Evolutionary conservation across 2,113 vertebrate species (phyloP), one percentile per base, ranked within the genome.

Genomic region (Cryptomyrus ogoouensis): DNA sequence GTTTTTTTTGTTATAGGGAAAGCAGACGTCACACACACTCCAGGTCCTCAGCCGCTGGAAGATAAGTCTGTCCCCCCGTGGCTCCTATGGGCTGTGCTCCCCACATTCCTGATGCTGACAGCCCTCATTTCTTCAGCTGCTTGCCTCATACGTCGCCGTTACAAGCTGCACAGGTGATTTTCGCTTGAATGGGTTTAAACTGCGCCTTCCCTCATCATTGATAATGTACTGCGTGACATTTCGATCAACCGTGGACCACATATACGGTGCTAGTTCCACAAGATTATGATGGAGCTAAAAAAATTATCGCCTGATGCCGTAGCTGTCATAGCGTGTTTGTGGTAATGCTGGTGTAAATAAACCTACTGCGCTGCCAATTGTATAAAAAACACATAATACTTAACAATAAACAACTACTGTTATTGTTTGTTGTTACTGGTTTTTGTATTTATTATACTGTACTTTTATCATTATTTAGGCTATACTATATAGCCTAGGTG

Each of bases 91-190:
- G 86, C 90, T n/a, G 47, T 91, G 83, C 12, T 94, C 24, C 42
- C 91, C 19, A 92, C 88, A 8, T 4, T 12, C 39, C 58, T 94
- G 35, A 19, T 94, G 47, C 89, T 94, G 6, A 0, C 92, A 3
- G 80, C 88, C 84, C n/a, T 94, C 0, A 47, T 94, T 66, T 13
- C 86, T 19, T 4, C 74, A 2, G 53, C 4, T 3, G 44, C 92
- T 13, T 92, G 74, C 62, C 1, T 35, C 80, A 19, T 89, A 24
- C 52, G 86, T 0, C n/a, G 0, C 6, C 90, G 84, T 24, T 85
- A 91, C 91, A 89, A 17, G 3, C 93, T 91, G 88, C 92, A 87
- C 86, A 91, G 93, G 95, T 94, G 88, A 89, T 91, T 56, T 15
- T 47, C 47, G 19, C 13, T 46, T 44, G 80, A 44, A 24, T 84